Conservation (phyloP, 2,797 vertebrate species). For the Leucoraja ocellata region DNA sequence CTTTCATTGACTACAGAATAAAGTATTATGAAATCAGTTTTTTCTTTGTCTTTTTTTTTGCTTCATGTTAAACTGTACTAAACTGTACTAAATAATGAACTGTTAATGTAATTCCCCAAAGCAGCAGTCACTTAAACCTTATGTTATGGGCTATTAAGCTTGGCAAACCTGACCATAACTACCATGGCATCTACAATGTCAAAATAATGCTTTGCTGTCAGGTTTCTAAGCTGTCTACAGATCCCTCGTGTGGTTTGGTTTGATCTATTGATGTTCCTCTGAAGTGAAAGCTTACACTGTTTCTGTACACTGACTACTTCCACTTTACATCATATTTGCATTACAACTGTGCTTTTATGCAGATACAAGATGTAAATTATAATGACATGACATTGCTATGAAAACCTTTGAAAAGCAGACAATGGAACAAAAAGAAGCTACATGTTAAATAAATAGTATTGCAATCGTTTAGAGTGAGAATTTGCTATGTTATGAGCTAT, state of each 20-base stretch:
- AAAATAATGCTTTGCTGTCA: not conserved
- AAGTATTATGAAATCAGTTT: not conserved
- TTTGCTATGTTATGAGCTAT: not conserved
- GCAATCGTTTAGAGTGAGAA: not conserved
- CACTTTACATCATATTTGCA: not conserved
- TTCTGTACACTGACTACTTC: not conserved
- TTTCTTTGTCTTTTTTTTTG: not conserved
- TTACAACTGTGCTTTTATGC: not conserved
- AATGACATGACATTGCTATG: slow-evolving; percentile 16
- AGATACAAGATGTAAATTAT: not conserved
- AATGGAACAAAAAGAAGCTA: not conserved
- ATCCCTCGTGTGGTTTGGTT: not conserved
- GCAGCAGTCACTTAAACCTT: not conserved
- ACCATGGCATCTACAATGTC: not conserved
- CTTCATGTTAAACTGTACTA: not conserved
- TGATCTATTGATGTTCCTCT: not conserved
- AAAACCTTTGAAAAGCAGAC: slow-evolving; percentile 8
- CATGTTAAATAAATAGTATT: not conserved
- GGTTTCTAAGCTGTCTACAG: not conserved
- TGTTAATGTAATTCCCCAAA: not conserved
- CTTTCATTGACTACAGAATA: not conserved
- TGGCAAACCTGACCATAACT: not conserved
- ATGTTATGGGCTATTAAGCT: not conserved
- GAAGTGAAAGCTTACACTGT: not conserved
- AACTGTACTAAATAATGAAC: not conserved